Evolutionary conservation across 2,797 vertebrate species (phyloP).

Genomic region (Neosilurus mollespiculum): DNA sequence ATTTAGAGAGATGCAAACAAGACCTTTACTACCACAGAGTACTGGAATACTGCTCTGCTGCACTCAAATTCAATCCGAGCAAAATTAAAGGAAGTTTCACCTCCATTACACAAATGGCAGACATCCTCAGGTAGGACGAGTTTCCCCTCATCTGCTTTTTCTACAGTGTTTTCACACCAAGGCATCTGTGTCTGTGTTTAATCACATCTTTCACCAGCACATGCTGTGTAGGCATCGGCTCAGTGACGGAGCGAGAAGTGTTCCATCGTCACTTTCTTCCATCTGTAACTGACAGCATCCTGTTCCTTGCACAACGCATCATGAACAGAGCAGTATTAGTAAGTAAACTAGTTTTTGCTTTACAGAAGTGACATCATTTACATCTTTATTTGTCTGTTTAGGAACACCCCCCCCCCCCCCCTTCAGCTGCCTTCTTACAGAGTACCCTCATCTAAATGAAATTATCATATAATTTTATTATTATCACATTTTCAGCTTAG

Average conservation of each 20-base stretch:
- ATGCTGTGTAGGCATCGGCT: constrained; percentile 85
- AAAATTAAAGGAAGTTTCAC: constrained; percentile 48
- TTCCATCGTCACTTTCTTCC: constrained; percentile 85
- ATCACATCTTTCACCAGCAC: constrained; percentile 66
- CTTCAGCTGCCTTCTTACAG: constrained; percentile 77
- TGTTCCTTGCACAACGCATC: constrained; percentile 80
- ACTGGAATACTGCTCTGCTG: constrained; percentile 55
- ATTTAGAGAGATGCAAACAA: constrained; percentile 54
- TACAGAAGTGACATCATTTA: neutral
- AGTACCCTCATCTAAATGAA: constrained; percentile 75
- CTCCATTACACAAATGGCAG: constrained; percentile 57
- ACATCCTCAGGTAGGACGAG: constrained; percentile 56
- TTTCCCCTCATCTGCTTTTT: neutral
- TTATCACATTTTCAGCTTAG: no score
- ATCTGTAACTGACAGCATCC: constrained; percentile 76
- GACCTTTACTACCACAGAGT: constrained; percentile 49
- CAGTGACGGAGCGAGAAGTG: constrained; percentile 72
- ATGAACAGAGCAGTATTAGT: constrained; percentile 60
- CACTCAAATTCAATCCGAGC: constrained; percentile 53
- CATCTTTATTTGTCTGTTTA: constrained; percentile 64
- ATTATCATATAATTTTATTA: no score
- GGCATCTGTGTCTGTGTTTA: neutral
- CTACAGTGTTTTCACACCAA: neutral
- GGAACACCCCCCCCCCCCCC: constrained; percentile 73
- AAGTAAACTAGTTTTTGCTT: neutral